A percentile compares a stretch with the other conserved stretches of the same genome.
These are phyloP conservation scores for Gnatocerus cornutus DNA, from an alignment of 2,888 invertebrate genomes.

Conservation along the genomic window DNA sequence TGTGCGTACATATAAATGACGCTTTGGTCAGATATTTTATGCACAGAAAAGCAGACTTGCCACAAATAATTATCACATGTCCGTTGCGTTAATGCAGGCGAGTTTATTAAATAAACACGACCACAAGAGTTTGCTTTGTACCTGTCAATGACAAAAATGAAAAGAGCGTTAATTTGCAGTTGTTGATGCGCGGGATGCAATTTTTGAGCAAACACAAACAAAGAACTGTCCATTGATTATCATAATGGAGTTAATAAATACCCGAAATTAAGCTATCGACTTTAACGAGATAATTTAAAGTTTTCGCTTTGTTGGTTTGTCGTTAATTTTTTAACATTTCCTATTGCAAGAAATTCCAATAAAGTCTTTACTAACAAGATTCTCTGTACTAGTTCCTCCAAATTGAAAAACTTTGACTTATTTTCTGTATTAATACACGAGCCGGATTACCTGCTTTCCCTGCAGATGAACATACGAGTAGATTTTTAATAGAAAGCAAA, in stretches of 20 bases:
- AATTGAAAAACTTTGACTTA: conserved; percentile 4
- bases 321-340: no score
- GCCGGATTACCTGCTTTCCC: background rate
- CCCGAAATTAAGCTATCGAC: no score
- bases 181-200: no score
- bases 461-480: background rate
- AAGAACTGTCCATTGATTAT: no score
- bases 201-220: no score
- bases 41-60: background rate
- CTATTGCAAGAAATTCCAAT: no score
- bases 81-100: background rate
- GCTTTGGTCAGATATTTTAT: background rate
- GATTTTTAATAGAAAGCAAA: background rate
- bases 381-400: background rate
- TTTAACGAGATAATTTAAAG: no score
- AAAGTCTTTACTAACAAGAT: no score
- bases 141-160: background rate
- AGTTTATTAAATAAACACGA: conserved; percentile 4
- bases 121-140: background rate
- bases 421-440: background rate
- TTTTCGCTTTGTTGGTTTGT: no score
- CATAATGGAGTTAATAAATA: no score
- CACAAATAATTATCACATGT: background rate
- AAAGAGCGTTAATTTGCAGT: no score
- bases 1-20: background rate